Evolutionary conservation across 2,888 invertebrate genomes (phyloP), one percentile per base, ranked within the genome.

Genomic region (Yponomeuta malinellus): DNA sequence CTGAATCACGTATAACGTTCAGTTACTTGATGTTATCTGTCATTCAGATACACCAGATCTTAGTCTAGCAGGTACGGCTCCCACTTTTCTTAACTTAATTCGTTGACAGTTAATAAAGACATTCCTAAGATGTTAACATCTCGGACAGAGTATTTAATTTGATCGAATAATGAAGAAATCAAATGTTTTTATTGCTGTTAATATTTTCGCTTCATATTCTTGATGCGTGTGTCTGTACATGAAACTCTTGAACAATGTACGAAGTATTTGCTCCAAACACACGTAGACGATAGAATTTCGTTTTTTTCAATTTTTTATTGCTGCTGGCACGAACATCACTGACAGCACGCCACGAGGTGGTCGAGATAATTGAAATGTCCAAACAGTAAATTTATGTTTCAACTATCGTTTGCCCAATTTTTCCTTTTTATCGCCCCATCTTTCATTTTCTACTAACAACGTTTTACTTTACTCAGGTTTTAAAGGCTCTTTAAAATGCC

Each of bases 81-180:
- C 87, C 83, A 85, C 81, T 79, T 84, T 71, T 66, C 70, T 64
- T 83, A 80, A 80, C 83, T 78, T 88, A 71, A 90, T 90, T 88
- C 81, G 84, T 83, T 88, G 90, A 89, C 89, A 90, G 91, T 88
- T 90, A 91, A 91, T 92, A 90, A 89, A 91, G 90, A 90, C 88
- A 90, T 89, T 87, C 88, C 89, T 76, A 86, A 84, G 81, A 83
- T 84, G 85, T 89, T 87, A 72, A 71, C 68, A 85, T 87, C 86
- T 76, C n/a, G 29, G 52, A 33, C 10, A 81, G 78, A 79, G 83
- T 81, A 83, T 85, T 86, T 78, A 83, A 78, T 85, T 79, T 78
- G 83, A 85, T 84, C 81, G 81, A 78, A 76, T 85, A 81, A 85
- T 84, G 78, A 81, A 81, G 74, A 80, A 59, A 59, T 59, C 52